Percentiles rank a stretch among this genome's conserved stretches.
Evolutionary conservation across 2,797 vertebrate species (phyloP).

Genomic region (Hipposideros larvatus): DNA sequence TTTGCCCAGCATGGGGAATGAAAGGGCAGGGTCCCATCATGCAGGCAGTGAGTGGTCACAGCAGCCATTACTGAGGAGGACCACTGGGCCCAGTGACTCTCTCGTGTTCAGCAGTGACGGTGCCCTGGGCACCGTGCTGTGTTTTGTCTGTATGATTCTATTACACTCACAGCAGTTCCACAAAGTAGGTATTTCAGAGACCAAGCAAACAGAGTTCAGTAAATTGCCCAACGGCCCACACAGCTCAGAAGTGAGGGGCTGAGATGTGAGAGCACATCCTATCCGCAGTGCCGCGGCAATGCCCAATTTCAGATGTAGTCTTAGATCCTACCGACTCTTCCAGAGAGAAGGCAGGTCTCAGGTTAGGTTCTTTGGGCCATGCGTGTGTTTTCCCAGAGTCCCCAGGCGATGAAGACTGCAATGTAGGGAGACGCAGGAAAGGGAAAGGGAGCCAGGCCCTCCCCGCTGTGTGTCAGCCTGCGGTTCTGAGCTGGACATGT

Average conservation of each 20-base stretch:
- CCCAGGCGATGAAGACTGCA: not conserved
- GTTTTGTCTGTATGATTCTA: not conserved
- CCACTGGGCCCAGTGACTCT: rapidly evolving
- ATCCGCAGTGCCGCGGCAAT: rapidly evolving
- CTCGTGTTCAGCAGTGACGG: rapidly evolving
- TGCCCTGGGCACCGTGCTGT: rapidly evolving
- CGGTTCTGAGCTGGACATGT: not conserved
- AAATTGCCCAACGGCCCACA: rapidly evolving
- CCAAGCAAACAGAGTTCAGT: too few species aligned
- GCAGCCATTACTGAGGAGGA: not conserved
- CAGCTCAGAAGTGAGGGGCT: not conserved
- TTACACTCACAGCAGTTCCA: too few species aligned
- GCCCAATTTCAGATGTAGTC: rapidly evolving
- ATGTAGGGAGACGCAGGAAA: not conserved
- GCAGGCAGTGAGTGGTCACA: not conserved
- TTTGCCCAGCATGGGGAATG: too few species aligned
- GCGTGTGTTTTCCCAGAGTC: not conserved
- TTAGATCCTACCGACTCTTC: not conserved
- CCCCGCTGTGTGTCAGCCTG: too few species aligned
- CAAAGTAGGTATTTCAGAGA: not conserved
- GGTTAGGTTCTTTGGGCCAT: not conserved
- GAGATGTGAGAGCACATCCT: not conserved
- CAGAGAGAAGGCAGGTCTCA: not conserved
- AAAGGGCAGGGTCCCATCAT: rapidly evolving
- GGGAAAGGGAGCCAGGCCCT: too few species aligned